These are phyloP conservation scores for Propithecus coquereli DNA, from an alignment of 2,113 vertebrate species.

Conservation along the genomic window DNA sequence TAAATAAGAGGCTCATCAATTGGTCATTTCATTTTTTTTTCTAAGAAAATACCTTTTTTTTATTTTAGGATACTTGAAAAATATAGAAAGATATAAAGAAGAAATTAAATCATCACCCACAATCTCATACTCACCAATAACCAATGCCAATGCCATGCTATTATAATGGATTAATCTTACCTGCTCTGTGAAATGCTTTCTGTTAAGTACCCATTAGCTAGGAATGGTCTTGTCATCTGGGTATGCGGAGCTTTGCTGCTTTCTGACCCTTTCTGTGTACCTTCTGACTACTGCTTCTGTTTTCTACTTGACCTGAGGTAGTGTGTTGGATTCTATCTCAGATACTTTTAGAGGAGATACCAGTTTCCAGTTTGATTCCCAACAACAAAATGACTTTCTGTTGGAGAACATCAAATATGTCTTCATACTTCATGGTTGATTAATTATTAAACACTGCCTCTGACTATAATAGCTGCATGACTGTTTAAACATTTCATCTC, in stretches of 20 bases:
- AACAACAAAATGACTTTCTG: not conserved
- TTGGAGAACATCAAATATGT: not conserved
- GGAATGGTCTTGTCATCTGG: not conserved
- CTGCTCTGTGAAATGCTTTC: not conserved
- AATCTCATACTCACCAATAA: not conserved
- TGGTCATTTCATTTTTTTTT: not conserved
- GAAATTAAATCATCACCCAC: not conserved
- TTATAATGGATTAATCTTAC: not conserved
- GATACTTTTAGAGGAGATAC: not conserved
- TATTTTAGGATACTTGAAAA: conserved; percentile 4
- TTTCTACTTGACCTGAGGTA: not conserved
- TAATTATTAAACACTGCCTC: not conserved
- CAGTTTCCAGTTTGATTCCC: not conserved
- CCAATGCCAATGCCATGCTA: not conserved
- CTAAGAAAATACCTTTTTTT: not conserved
- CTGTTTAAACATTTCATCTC: not conserved
- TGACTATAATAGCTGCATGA: not conserved
- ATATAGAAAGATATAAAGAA: not conserved
- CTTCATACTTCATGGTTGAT: not conserved
- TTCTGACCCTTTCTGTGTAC: not conserved
- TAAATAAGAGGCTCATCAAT: not conserved
- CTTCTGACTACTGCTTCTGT: not conserved
- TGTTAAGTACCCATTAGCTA: not conserved
- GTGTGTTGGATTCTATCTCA: not conserved
- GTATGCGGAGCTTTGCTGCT: not conserved